Evolutionary conservation across 2,113 vertebrate species (phyloP).

Genomic region (Triplophysa rosa): DNA sequence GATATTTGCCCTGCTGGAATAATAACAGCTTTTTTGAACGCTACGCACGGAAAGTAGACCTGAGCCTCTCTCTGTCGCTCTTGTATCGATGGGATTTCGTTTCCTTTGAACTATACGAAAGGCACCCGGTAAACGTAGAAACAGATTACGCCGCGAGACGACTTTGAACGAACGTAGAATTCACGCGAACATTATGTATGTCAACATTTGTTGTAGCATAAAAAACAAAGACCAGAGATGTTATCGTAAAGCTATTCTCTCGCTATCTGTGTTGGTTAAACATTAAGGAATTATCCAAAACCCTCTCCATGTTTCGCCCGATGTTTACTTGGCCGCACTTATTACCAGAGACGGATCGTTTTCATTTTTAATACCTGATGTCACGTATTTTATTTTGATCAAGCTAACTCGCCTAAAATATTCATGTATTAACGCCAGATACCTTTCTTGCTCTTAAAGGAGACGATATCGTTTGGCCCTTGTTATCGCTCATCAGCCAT

Average conservation of each 20-base stretch:
- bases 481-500: slow-evolving; percentile 48
- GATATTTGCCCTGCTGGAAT: slow-evolving; percentile 41
- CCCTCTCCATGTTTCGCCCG: slow-evolving; percentile 60
- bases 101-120: slow-evolving; percentile 7
- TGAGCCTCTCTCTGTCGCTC: not conserved
- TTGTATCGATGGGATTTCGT: not conserved
- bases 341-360: slow-evolving; percentile 20
- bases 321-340: slow-evolving; percentile 54
- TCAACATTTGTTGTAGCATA: slow-evolving; percentile 25
- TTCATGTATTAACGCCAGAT: slow-evolving; percentile 47
- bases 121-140: slow-evolving; percentile 34
- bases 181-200: slow-evolving; percentile 14
- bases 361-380: slow-evolving; percentile 36
- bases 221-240: not conserved
- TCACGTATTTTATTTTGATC: slow-evolving; percentile 38
- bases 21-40: not conserved
- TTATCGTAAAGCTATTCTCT: slow-evolving; percentile 27
- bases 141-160: not conserved
- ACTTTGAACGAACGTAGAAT: slow-evolving; percentile 18
- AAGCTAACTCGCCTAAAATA: slow-evolving; percentile 51
- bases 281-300: slow-evolving; percentile 40
- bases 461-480: slow-evolving; percentile 55
- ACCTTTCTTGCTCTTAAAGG: slow-evolving; percentile 62
- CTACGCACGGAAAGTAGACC: not conserved
- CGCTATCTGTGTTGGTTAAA: slow-evolving; percentile 52